Evolutionary conservation across 2,113 vertebrate species (phyloP), one percentile per base, ranked within the genome.

Genomic region (Phrynosoma blainvillii): DNA sequence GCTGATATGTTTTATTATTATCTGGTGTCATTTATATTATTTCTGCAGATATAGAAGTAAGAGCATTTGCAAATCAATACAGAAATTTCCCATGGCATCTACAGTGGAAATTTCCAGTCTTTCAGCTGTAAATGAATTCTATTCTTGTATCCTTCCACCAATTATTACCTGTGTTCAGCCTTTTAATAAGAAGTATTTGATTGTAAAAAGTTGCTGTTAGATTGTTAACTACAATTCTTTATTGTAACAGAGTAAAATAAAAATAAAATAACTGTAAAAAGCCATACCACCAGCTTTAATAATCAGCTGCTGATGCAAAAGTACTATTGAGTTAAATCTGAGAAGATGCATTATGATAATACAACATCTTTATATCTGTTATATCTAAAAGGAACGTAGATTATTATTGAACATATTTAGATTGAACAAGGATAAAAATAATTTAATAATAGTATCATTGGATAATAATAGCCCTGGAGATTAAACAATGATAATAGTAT

Each of bases 121-220:
- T 81, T 98, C 98, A 73, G 96, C 98, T 18, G 95, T 97, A 66
- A 98, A 98, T 73, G 97, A 97, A 84, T 98, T 99, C 82, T 97
- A 97, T 65, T 98, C 98, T 77, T 93, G 98, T 98, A 98, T 98
- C 98, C 98, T 98, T 3, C 73, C 40, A 40, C 7, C 56, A 82
- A 86, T 90, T 84, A 30, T 84, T 87, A 36, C 62, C 73, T 82
- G 54, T 36, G 75, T 89, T 40, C 25, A 71, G 75, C 10, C 68
- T 70, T 88, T 90, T 86, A n/a, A 79, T 2, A 6, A 4, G 10
- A 68, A 40, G 65, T 56, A 87, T 65, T 52, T 89, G 76, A 73
- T 23, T 70, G 84, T 59, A 85, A 87, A 10, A 82, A 88, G 74
- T 84, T 40, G 81, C 0, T 7, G 30, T 90, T 89, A 20, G 84